Evolutionary conservation across 2,797 vertebrate species (phyloP), one percentile per base, ranked within the genome.

Genomic region (Onychomys arenicola): DNA sequence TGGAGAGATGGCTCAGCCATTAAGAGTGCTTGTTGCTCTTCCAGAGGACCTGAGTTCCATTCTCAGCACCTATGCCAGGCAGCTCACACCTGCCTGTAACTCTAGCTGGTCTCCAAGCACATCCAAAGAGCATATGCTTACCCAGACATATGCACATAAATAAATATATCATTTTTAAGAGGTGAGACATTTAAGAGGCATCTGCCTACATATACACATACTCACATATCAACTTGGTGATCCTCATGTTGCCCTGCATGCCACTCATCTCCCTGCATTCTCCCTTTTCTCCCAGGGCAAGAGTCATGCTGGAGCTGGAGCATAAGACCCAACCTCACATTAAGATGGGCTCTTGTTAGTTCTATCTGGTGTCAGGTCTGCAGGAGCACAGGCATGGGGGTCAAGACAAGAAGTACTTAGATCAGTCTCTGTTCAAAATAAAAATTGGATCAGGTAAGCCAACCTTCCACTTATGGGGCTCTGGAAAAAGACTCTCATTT

Each of bases 311-410:
- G 80, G 88, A 83, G 29, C 34, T 57, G 71, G 71, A 89, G 65
- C n/a, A 27, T 73, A 55, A 81, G 59, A 69, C 61, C 59, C 89
- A 43, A 7, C 10, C 52, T 80, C 63, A 59, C 71, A 8, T 29
- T 29, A 61, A 65, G 61, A 13, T 87, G 84, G 37, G 46, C 29
- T 88, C 67, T 14, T 90, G 32, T 78, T 82, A 88, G 90, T 92
- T 95, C 91, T 59, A 89, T 82, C 59, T 97, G 95, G 89, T 96
- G 95, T 92, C 78, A 90, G 94, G 92, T 78, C 63, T 37, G 46
- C 19, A 69, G 78, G 49, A 93, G 37, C 78, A 91, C 16, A 4
- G 95, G 95, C 85, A 69, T n/a, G 2, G n/a, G 37, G 61, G 82
- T 91, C 93, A 90, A 73, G 71, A 34, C 52, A 55, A 69, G 49